Percentiles rank a stretch among this genome's conserved stretches.
phyloP scores from a whole-genome alignment of 2,888 invertebrate species.

The Caenorhabditis macrosperma region DNA sequence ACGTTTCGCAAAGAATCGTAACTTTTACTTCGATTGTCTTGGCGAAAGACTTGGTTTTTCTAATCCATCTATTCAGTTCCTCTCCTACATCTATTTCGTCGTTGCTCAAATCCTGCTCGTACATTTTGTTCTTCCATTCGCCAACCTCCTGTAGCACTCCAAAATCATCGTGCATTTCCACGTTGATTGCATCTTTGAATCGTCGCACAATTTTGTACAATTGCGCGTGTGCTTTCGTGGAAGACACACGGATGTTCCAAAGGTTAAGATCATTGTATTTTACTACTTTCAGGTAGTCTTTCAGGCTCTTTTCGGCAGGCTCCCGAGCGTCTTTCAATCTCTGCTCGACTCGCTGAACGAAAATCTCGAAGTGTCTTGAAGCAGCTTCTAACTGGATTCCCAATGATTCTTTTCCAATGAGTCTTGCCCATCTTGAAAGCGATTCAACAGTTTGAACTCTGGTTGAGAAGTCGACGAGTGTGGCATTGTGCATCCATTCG shows the following conservation, averaged over 20 bases:
- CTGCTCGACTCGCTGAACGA: conserved; percentile 80
- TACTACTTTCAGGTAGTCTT: conserved; percentile 93
- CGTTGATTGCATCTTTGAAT: conserved; percentile 84
- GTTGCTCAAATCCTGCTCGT: background rate
- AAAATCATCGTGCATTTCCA: conserved; percentile 60
- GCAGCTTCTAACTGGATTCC: conserved; percentile 81
- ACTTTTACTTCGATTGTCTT: conserved; percentile 29
- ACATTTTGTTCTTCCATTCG: conserved; percentile 49
- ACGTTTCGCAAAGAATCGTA: conserved; percentile 35
- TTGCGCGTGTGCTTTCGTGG: conserved; percentile 82
- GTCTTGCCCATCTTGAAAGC: conserved; percentile 55
- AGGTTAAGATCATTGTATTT: conserved; percentile 95
- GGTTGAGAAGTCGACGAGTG: conserved; percentile 89
- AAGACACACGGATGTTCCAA: conserved; percentile 91
- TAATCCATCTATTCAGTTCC: conserved; percentile 21
- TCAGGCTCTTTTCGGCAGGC: conserved; percentile 92
- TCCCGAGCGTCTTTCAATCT: conserved; percentile 83
- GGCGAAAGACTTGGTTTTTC: conserved; percentile 24
- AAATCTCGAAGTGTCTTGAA: conserved; percentile 90
- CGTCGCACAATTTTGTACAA: conserved; percentile 83
- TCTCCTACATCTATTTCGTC: background rate
- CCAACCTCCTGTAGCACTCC: conserved; percentile 61
- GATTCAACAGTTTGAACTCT: conserved; percentile 87
- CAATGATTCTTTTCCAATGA: conserved; percentile 35
- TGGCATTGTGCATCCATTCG: conserved; percentile 86